Conservation (phyloP, 2,113 vertebrate genomes). For the Macaca mulatta region DNA sequence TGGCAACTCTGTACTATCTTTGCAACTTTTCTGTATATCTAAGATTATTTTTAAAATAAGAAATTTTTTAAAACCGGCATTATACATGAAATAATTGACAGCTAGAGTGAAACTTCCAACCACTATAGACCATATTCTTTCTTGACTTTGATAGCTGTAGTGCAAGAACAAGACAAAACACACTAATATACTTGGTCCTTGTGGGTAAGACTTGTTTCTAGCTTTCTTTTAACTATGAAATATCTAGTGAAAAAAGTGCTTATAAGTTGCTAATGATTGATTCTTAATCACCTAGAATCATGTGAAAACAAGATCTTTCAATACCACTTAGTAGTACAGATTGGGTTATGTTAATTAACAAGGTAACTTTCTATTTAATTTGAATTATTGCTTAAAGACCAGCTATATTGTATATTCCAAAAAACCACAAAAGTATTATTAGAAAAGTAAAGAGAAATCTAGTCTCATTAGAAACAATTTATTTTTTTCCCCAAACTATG, state of each 20-base stretch:
- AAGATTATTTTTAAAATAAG: not conserved
- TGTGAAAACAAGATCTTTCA: not conserved
- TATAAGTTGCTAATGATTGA: not conserved
- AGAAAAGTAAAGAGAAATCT: not conserved
- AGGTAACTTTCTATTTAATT: not conserved
- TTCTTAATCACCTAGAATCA: not conserved
- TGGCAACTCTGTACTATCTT: not conserved
- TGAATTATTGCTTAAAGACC: not conserved
- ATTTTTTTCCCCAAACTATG: not conserved
- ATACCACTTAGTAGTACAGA: not conserved
- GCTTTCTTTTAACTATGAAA: not conserved
- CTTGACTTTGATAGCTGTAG: not conserved
- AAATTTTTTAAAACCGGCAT: not conserved
- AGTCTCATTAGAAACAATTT: not conserved
- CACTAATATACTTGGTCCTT: too few species aligned
- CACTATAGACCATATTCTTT: not conserved
- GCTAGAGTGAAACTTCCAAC: not conserved
- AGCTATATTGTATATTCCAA: not conserved
- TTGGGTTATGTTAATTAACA: not conserved
- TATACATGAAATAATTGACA: not conserved
- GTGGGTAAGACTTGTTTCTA: not conserved
- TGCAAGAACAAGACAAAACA: not conserved
- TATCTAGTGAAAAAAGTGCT: not conserved
- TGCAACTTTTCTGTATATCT: not conserved
- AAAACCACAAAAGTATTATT: not conserved